Evolutionary conservation across 2,797 vertebrate genomes (phyloP).

Genomic region (Sebastes dallii): DNA sequence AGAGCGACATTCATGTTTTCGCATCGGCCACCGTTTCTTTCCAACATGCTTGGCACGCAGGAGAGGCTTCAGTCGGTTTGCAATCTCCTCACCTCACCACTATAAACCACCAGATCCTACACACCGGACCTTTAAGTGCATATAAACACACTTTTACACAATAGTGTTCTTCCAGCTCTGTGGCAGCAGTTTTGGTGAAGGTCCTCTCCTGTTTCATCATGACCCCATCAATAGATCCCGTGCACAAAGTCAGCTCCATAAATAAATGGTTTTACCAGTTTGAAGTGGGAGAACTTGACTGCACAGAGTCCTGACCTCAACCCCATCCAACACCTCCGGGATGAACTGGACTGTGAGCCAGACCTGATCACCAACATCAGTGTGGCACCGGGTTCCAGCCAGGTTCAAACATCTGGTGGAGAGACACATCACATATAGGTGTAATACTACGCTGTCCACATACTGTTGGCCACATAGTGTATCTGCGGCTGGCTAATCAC

Average conservation of each 20-base stretch:
- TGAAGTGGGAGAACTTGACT: not conserved
- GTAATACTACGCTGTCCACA: not conserved
- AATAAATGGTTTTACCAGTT: not conserved
- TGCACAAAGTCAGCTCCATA: not conserved
- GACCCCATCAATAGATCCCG: no score
- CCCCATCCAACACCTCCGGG: not conserved
- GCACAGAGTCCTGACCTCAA: not conserved
- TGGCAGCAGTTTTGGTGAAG: not conserved
- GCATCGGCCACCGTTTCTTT: no score
- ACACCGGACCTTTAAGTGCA: not conserved
- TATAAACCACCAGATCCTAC: no score
- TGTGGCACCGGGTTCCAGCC: rapidly evolving
- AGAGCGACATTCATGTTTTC: no score
- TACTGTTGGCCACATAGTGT: not conserved
- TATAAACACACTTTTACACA: not conserved
- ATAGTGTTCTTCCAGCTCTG: not conserved
- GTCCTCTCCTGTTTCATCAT: no score
- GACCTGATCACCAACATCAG: not conserved
- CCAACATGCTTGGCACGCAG: no score
- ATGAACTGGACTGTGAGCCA: not conserved
- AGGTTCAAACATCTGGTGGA: not conserved
- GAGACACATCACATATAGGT: not conserved
- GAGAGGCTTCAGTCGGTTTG: no score
- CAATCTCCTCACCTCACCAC: no score
- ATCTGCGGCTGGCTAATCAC: not conserved